Evolutionary conservation across 1,140 invertebrate genomes (phyloP).

Genomic region (Zaprionus tsacasi): DNA sequence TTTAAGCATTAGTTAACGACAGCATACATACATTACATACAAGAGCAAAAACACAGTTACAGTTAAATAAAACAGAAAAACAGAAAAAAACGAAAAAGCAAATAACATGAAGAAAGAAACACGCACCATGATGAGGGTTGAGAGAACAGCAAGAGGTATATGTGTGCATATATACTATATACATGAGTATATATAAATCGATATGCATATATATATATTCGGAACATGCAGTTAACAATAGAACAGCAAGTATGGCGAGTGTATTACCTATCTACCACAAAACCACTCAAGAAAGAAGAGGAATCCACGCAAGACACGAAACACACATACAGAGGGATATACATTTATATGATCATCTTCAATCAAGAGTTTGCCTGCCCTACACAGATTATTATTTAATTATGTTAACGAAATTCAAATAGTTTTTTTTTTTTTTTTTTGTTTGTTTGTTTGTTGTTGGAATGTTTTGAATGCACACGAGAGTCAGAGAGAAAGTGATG

Average conservation of each 20-base stretch:
- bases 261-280: background rate
- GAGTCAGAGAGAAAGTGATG: no score
- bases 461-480: background rate
- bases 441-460: constrained; percentile 1
- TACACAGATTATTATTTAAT: constrained; percentile 22
- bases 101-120: background rate
- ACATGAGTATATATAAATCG: no score
- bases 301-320: background rate
- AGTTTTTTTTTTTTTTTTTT: constrained; percentile 25
- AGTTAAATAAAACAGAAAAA: constrained; percentile 11
- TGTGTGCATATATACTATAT: no score
- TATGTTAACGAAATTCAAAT: constrained; percentile 25
- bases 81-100: background rate
- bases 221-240: background rate
- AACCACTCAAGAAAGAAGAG: background rate
- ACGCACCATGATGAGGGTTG: no score
- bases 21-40: constrained; percentile 21
- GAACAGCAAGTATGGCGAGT: no score
- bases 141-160: no score
- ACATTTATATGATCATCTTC: constrained; percentile 6
- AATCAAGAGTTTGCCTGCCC: constrained; percentile 4
- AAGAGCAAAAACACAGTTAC: constrained; percentile 6
- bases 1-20: constrained; percentile 86
- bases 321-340: background rate
- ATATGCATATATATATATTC: no score